Evolutionary conservation across 2,797 vertebrate genomes (phyloP).

Genomic region (Fringilla coelebs): DNA sequence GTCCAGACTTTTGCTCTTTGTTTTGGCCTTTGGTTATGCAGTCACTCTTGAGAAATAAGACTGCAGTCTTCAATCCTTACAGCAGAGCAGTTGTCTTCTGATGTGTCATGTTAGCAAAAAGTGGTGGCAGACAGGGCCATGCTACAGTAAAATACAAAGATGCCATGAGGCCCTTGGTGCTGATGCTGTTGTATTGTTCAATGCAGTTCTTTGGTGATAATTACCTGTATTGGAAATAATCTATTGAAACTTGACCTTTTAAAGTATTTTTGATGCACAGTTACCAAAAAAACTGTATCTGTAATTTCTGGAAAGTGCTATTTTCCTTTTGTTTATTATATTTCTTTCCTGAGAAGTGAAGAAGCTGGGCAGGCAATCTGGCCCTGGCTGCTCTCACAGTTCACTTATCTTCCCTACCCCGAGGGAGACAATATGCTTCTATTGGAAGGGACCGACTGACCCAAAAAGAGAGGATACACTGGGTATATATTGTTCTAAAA

Average conservation of each 20-base stretch:
- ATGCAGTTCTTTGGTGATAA: not conserved
- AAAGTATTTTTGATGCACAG: not conserved
- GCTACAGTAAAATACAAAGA: not conserved
- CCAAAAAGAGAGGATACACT: slow-evolving; percentile 49
- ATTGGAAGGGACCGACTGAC: slow-evolving; percentile 43
- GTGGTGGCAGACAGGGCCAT: not conserved
- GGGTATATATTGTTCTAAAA: not conserved
- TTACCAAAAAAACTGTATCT: not conserved
- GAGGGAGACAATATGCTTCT: slow-evolving; percentile 17
- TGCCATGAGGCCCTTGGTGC: not conserved
- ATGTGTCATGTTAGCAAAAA: not conserved
- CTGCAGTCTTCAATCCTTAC: not conserved
- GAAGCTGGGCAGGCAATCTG: slow-evolving; percentile 21
- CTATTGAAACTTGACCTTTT: not conserved
- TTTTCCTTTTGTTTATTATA: not conserved
- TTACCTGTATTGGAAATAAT: not conserved
- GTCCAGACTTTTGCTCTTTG: not conserved
- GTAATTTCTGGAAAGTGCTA: not conserved
- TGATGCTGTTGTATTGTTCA: not conserved
- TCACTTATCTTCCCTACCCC: slow-evolving; percentile 50
- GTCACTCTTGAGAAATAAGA: not conserved
- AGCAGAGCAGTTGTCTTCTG: not conserved
- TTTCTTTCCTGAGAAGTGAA: not conserved
- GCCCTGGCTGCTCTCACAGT: not conserved
- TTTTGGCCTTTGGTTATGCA: slow-evolving; percentile 30